Evolutionary conservation across 2,888 invertebrate species (phyloP).

Genomic region (Cremastinae sp.): DNA sequence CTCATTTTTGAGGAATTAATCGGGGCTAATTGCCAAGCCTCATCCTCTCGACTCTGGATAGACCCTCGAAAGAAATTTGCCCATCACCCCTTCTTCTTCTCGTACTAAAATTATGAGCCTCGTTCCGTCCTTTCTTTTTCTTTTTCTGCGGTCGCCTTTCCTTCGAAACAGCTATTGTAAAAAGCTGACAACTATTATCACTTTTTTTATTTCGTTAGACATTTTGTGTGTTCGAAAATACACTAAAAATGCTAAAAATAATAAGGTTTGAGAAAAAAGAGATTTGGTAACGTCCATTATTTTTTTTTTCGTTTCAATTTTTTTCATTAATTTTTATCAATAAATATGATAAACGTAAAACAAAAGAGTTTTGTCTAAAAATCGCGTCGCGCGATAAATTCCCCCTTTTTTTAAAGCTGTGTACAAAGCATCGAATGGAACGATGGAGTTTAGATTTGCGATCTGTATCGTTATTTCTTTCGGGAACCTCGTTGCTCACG

Average conservation of each 20-base stretch:
- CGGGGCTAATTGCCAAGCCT: constrained; percentile 72
- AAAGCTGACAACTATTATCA: neutral
- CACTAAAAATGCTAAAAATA: no score
- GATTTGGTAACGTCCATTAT: no score
- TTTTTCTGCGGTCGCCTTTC: neutral
- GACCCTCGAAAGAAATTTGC: constrained; percentile 47
- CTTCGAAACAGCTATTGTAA: neutral
- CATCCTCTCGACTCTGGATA: constrained; percentile 51
- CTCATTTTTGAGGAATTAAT: constrained; percentile 74
- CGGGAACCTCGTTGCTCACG: constrained; percentile 18
- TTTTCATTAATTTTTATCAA: no score
- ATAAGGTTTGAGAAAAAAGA: no score
- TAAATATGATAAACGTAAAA: no score
- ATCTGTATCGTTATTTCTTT: constrained; percentile 42
- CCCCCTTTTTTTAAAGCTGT: neutral
- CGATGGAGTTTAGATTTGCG: neutral
- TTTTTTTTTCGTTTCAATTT: no score
- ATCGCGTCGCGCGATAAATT: neutral
- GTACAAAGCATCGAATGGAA: constrained; percentile 1
- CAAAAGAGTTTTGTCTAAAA: constrained; percentile 2
- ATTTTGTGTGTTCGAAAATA: neutral
- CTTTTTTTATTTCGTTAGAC: neutral
- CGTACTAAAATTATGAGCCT: constrained; percentile 64
- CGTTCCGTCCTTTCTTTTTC: constrained; percentile 46
- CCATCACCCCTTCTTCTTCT: constrained; percentile 49